Conservation (phyloP, 2,797 vertebrate genomes). For the Balearica regulorum region DNA sequence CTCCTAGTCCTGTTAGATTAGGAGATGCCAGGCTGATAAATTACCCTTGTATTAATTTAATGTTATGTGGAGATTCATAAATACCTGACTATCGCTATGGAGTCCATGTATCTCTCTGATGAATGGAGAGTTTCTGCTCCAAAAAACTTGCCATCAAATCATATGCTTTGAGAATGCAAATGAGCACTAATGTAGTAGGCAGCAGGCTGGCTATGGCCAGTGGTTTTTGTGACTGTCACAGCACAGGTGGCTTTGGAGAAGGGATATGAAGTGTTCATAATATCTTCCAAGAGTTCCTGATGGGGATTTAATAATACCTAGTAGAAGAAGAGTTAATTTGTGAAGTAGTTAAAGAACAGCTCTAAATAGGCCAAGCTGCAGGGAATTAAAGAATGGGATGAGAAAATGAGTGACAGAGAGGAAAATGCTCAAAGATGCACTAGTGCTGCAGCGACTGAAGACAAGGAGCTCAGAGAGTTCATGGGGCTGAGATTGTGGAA, state of each 20-base stretch:
- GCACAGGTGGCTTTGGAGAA: background rate
- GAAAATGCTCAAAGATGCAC: background rate
- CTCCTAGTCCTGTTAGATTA: background rate
- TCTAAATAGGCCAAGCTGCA: background rate
- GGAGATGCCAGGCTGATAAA: conserved; percentile 10
- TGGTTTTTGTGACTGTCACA: background rate
- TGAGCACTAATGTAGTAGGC: background rate
- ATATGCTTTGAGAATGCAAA: background rate
- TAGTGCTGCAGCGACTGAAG: no score
- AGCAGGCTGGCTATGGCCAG: background rate
- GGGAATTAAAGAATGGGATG: background rate
- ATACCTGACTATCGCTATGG: background rate
- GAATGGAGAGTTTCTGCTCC: background rate
- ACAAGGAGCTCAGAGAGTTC: background rate
- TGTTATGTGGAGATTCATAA: background rate
- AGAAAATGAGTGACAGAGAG: background rate
- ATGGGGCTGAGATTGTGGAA: background rate
- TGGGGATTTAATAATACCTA: background rate
- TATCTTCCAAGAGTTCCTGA: background rate
- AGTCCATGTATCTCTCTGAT: background rate
- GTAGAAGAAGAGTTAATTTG: background rate
- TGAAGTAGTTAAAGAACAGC: background rate
- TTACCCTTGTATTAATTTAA: background rate
- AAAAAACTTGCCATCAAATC: background rate
- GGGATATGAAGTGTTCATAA: background rate